phyloP scores from a whole-genome alignment of 1,140 invertebrate genomes.

The Riptortus pedestris region DNA sequence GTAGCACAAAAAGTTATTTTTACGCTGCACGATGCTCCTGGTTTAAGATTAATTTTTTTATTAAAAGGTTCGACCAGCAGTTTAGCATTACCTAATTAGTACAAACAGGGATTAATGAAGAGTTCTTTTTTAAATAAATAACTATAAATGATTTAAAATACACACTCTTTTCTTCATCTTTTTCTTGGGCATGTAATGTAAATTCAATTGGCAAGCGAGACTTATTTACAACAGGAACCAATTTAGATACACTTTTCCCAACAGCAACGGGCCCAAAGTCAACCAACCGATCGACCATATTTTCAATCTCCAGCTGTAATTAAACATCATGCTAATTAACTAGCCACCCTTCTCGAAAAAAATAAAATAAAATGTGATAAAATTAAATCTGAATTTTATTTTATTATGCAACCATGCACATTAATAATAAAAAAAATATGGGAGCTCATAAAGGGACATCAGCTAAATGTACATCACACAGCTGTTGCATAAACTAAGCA shows the following conservation, averaged over 20 bases:
- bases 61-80: background rate
- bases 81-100: too few relatives aligned
- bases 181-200: background rate
- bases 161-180: background rate
- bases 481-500: too few relatives aligned
- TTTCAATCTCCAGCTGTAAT: background rate
- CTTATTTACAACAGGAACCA: background rate
- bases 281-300: background rate
- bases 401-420: background rate
- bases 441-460: too few relatives aligned
- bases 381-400: background rate
- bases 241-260: background rate
- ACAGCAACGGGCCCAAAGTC: background rate
- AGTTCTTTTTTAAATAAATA: too few relatives aligned
- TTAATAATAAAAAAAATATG: background rate
- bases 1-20: background rate
- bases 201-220: background rate
- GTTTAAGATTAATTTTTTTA: background rate
- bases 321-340: background rate
- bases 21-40: background rate
- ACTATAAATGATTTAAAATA: background rate
- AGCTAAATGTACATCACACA: too few relatives aligned
- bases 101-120: too few relatives aligned
- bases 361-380: background rate
- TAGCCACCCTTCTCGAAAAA: too few relatives aligned